phyloP scores from a whole-genome alignment of 2,113 vertebrate genomes.

The Laterallus jamaicensis region DNA sequence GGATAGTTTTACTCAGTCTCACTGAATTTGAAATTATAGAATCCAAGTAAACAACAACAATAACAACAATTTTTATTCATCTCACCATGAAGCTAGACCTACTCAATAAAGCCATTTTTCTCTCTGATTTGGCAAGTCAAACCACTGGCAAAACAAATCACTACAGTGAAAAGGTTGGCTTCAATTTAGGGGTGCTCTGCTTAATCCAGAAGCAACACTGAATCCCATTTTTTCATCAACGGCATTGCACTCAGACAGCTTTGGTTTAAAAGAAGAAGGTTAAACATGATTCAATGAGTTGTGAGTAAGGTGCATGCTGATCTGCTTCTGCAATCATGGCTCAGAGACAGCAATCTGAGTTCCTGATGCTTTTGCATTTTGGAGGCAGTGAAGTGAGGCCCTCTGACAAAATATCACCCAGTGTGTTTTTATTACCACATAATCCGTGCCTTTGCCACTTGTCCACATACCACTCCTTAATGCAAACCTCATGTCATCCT shows the following conservation, averaged over 20 bases:
- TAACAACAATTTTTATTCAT: background rate
- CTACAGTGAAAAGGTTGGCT: background rate
- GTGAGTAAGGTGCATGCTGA: conserved; percentile 3
- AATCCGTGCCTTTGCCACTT: conserved; percentile 79
- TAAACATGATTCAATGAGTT: background rate
- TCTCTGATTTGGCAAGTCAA: background rate
- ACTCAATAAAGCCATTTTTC: background rate
- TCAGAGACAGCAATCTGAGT: conserved; percentile 25
- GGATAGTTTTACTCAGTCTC: background rate
- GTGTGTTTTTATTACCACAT: conserved; percentile 77
- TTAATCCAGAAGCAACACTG: background rate
- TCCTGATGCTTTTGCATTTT: conserved; percentile 33
- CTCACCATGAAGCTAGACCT: background rate
- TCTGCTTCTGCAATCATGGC: conserved; percentile 34
- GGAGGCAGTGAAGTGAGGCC: conserved; percentile 59
- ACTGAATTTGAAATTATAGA: background rate
- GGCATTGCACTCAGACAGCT: background rate
- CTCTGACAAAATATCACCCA: conserved; percentile 73
- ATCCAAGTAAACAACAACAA: background rate
- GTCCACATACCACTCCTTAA: conserved; percentile 77
- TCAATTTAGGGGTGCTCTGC: background rate
- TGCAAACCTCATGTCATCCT: conserved; percentile 79
- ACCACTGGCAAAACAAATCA: background rate
- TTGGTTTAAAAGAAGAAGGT: background rate
- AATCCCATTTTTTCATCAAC: background rate